Evolutionary conservation across 2,797 vertebrate species (phyloP).

Genomic region (Eurystomus glaucurus): DNA sequence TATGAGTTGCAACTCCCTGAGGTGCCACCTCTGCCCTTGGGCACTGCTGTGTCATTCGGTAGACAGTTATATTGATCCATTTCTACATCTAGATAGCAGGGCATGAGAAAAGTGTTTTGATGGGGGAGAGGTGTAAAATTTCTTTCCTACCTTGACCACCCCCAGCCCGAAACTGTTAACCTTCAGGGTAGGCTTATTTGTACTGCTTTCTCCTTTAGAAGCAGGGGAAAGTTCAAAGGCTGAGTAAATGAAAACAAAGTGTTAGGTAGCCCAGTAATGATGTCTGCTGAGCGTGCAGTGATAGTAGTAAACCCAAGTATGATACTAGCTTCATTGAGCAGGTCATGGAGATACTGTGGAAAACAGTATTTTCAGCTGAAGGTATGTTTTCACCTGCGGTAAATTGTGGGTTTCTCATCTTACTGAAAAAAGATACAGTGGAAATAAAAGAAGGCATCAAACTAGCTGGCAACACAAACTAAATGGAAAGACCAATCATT

Average conservation of each 20-base stretch:
- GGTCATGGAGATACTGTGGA: neutral
- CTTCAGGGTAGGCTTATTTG: neutral
- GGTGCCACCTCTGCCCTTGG: neutral
- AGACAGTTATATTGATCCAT: rapidly evolving
- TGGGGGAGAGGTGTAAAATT: neutral
- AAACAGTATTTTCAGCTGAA: neutral
- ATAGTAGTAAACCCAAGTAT: neutral
- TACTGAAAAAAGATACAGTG: neutral
- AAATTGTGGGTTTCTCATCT: neutral
- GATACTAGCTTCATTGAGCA: neutral
- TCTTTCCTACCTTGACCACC: neutral
- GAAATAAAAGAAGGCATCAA: neutral
- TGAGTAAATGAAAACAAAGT: neutral
- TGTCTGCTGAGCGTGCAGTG: neutral
- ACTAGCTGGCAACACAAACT: neutral
- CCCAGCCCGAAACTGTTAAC: neutral
- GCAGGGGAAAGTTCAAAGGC: neutral
- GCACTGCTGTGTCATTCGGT: neutral
- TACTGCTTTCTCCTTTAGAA: neutral
- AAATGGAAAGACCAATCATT: neutral
- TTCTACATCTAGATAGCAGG: neutral
- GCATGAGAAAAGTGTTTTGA: neutral
- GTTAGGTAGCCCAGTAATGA: neutral
- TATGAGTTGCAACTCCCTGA: neutral
- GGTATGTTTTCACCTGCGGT: neutral